Conservation (phyloP, 1,140 invertebrate species). For the Cotesia glomerata region DNA sequence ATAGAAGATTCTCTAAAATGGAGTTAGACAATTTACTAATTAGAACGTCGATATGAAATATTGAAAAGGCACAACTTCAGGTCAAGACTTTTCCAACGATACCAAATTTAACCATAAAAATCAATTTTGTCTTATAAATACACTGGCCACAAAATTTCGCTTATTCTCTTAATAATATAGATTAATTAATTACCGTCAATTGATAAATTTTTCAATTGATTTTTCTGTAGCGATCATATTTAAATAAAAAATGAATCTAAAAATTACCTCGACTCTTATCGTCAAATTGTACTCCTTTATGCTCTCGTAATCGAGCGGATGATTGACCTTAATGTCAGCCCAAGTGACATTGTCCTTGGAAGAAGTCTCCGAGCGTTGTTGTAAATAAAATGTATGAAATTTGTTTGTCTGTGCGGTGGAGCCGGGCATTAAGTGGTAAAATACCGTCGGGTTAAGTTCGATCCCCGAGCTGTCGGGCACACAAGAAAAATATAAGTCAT, state of each 20-base stretch:
- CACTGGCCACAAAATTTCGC: too few species aligned
- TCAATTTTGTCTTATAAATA: too few species aligned
- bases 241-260: neutral
- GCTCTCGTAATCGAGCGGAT: constrained; percentile 92
- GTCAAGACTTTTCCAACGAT: too few species aligned
- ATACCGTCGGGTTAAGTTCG: constrained; percentile 93
- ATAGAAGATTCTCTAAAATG: too few species aligned
- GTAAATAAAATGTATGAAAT: constrained; percentile 92
- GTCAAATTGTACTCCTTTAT: constrained; percentile 96
- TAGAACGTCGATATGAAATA: too few species aligned
- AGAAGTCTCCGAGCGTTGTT: constrained; percentile 79
- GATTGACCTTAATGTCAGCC: constrained; percentile 95
- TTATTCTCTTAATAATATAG: too few species aligned
- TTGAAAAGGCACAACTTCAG: too few species aligned
- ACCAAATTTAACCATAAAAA: too few species aligned
- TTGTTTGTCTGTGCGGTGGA: constrained; percentile 95
- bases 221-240: neutral
- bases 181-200: too few species aligned
- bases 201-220: constrained; percentile 13
- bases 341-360: constrained; percentile 81
- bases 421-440: constrained; percentile 92
- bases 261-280: constrained; percentile 89
- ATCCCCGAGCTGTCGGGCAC: constrained; percentile 82
- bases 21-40: too few species aligned
- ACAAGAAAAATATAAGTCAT: constrained; percentile 27